phyloP scores from a whole-genome alignment of 2,797 vertebrate species.

The Karalla daura region DNA sequence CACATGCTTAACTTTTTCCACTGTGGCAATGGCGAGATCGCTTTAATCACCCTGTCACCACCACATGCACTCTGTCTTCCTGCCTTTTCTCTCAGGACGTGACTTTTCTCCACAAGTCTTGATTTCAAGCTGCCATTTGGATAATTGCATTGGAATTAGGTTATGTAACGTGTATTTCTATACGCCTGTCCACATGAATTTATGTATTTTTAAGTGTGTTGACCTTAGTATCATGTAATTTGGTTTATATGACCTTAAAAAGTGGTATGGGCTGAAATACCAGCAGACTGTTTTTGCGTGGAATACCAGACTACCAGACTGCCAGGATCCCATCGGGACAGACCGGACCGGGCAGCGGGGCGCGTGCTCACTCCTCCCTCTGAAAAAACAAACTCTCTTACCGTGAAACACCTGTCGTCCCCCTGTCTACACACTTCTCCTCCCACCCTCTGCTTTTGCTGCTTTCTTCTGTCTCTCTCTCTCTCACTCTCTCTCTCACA shows the following conservation, averaged over 20 bases:
- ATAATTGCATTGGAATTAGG: constrained; percentile 56
- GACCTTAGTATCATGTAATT: constrained; percentile 44
- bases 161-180: constrained; percentile 55
- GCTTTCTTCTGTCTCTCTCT: constrained; percentile 23
- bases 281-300: constrained; percentile 65
- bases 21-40: constrained; percentile 20
- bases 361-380: constrained; percentile 67
- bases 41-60: constrained; percentile 53
- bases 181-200: constrained; percentile 25
- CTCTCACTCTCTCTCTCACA: neutral
- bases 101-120: constrained; percentile 33
- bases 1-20: constrained; percentile 42
- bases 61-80: constrained; percentile 34
- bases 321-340: constrained; percentile 43
- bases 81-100: constrained; percentile 38
- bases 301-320: constrained; percentile 60
- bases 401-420: constrained; percentile 69
- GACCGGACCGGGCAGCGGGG: constrained; percentile 53
- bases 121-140: constrained; percentile 43
- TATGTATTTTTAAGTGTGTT: constrained; percentile 40
- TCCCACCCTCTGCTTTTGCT: neutral
- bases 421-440: neutral
- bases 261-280: constrained; percentile 47
- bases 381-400: constrained; percentile 74
- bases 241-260: constrained; percentile 52